Conservation (phyloP, 2,113 vertebrate genomes). For the Phycodurus eques region DNA sequence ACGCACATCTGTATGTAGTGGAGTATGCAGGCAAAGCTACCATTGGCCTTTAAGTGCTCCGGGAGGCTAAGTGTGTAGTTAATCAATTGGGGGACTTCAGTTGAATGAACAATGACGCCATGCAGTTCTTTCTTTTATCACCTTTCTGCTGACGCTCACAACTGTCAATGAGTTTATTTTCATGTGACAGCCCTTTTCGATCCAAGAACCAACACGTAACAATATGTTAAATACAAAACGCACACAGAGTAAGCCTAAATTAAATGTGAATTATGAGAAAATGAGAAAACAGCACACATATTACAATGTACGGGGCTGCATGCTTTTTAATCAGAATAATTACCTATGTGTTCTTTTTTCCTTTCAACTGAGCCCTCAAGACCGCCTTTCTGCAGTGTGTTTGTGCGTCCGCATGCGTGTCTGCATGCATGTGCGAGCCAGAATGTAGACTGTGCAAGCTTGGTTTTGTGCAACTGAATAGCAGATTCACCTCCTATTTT, state of each 20-base stretch:
- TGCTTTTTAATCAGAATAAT: conserved; percentile 1
- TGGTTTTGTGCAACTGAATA: conserved; percentile 60
- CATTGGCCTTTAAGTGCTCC: conserved; percentile 50
- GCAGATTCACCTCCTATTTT: conserved; percentile 55
- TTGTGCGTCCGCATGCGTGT: conserved; percentile 6
- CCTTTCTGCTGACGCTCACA: background rate
- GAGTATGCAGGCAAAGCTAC: conserved; percentile 49
- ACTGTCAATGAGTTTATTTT: conserved; percentile 10
- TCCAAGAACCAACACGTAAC: background rate
- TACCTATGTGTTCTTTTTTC: background rate
- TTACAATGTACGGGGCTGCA: background rate
- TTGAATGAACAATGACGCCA: conserved; percentile 49
- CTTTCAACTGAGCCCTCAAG: background rate
- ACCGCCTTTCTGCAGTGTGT: background rate
- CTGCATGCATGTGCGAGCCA: conserved; percentile 13
- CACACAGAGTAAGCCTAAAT: background rate
- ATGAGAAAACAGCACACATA: background rate
- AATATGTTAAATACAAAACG: background rate
- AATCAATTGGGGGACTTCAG: conserved; percentile 55
- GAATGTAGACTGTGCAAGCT: conserved; percentile 49
- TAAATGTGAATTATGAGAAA: background rate
- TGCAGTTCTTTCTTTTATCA: background rate
- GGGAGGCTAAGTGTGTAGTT: conserved; percentile 36
- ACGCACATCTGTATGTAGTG: conserved; percentile 11
- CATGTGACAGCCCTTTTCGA: background rate